Conservation (phyloP, 2,113 vertebrate genomes). For the Paedocypris sp. region DNA sequence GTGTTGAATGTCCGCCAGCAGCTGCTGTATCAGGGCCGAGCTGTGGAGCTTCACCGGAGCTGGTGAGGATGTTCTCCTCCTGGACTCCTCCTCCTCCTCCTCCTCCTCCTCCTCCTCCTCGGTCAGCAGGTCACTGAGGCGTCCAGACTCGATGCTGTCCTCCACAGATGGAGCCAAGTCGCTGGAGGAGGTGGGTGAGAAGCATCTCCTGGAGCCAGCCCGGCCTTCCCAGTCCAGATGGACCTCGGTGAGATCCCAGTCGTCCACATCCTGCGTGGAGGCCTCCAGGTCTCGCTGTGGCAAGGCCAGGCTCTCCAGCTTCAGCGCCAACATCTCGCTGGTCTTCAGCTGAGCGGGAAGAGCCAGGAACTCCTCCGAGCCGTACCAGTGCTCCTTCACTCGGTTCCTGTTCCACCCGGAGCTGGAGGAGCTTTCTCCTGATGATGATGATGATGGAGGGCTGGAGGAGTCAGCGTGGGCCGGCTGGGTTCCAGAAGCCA, state of each 20-base stretch:
- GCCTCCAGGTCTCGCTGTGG: constrained; percentile 68
- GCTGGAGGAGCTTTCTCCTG: constrained; percentile 38
- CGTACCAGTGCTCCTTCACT: constrained; percentile 70
- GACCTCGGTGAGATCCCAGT: constrained; percentile 91
- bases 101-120: constrained; percentile 68
- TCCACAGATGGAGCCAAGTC: constrained; percentile 78
- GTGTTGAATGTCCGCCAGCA: constrained; percentile 81
- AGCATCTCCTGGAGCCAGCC: constrained; percentile 41
- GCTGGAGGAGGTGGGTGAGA: constrained; percentile 80
- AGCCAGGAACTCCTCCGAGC: constrained; percentile 91
- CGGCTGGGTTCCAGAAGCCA: constrained; percentile 9
- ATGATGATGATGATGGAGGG: constrained; percentile 42
- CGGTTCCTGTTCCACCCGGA: constrained; percentile 45
- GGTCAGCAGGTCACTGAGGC: constrained; percentile 77
- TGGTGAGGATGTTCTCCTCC: constrained; percentile 39
- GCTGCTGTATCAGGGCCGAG: constrained; percentile 71
- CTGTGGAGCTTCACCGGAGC: constrained; percentile 47
- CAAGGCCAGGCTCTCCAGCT: constrained; percentile 77
- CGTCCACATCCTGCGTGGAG: constrained; percentile 80
- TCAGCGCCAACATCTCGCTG: constrained; percentile 82
- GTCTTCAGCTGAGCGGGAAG: constrained; percentile 86
- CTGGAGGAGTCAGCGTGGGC: constrained; percentile 46
- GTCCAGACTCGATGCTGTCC: constrained; percentile 84
- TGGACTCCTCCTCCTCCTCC: constrained; percentile 49
- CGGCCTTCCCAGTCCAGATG: constrained; percentile 76